These are phyloP conservation scores for Spodoptera litura DNA, from an alignment of 1,140 invertebrate genomes.

Conservation along the genomic window DNA sequence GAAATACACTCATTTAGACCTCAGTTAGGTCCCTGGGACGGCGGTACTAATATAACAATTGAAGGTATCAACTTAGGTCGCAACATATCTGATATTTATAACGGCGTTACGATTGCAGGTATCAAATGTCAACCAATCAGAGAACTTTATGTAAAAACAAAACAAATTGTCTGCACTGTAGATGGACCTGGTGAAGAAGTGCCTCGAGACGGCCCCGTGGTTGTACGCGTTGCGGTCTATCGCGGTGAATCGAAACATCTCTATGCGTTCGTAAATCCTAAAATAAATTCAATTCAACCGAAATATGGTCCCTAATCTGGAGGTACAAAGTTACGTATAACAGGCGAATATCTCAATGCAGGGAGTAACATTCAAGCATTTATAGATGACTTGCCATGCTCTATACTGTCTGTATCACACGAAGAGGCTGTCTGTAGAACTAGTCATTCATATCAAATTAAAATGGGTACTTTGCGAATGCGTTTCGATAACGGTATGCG, in stretches of 20 bases:
- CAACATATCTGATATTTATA: slow-evolving; percentile 96
- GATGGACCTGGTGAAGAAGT: slow-evolving; percentile 94
- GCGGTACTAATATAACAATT: slow-evolving; percentile 98
- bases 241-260: slow-evolving; percentile 93
- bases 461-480: slow-evolving; percentile 92
- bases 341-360: slow-evolving; percentile 97
- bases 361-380: slow-evolving; percentile 96
- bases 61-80: slow-evolving; percentile 98
- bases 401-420: slow-evolving; percentile 91
- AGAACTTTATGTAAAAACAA: slow-evolving; percentile 94
- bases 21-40: slow-evolving; percentile 94
- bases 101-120: slow-evolving; percentile 94
- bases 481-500: slow-evolving; percentile 95
- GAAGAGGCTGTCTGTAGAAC: slow-evolving; percentile 95
- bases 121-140: slow-evolving; percentile 95
- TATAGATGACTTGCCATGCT: slow-evolving; percentile 95
- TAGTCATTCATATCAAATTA: slow-evolving; percentile 89
- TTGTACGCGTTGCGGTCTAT: slow-evolving; percentile 96
- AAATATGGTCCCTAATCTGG: slow-evolving; percentile 96
- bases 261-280: slow-evolving; percentile 95
- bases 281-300: slow-evolving; percentile 94
- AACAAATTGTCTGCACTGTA: slow-evolving; percentile 95
- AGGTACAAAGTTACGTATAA: slow-evolving; percentile 95
- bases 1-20: slow-evolving; percentile 93
- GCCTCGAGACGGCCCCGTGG: slow-evolving; percentile 92